Evolutionary conservation across 1,140 invertebrate species (phyloP).

Genomic region (Aethina tumida): DNA sequence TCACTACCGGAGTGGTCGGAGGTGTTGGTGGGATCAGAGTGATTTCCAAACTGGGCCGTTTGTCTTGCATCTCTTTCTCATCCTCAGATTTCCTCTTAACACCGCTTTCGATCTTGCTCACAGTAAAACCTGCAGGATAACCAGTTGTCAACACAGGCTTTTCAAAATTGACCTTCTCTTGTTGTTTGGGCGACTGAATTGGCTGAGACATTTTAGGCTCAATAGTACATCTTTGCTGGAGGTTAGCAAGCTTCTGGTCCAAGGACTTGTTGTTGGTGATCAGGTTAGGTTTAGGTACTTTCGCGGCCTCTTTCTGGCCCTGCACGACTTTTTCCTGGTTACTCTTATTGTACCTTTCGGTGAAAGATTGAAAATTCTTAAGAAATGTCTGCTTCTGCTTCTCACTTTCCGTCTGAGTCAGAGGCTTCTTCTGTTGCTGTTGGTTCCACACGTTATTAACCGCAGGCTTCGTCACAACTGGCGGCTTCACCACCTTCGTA

Average conservation of each 20-base stretch:
- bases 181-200: conserved; percentile 3
- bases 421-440: conserved; percentile 15
- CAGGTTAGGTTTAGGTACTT: conserved; percentile 17
- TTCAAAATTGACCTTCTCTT: conserved; percentile 19
- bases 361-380: conserved; percentile 27
- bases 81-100: conserved; percentile 26
- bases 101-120: conserved; percentile 32
- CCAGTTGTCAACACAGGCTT: conserved; percentile 22
- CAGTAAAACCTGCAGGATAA: conserved; percentile 32
- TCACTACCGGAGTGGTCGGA: conserved; percentile 2
- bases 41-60: conserved; percentile 33
- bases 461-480: too few species aligned
- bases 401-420: conserved; percentile 18
- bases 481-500: conserved; percentile 1
- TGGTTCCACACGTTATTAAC: conserved; percentile 19
- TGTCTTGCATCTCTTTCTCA: conserved; percentile 18
- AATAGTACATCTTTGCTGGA: conserved; percentile 26
- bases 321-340: conserved; percentile 18
- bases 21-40: conserved; percentile 27
- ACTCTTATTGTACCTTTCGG: conserved; percentile 25
- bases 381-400: conserved; percentile 26
- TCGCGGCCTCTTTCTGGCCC: conserved; percentile 16
- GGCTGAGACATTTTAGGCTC: conserved; percentile 18
- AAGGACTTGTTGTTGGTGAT: conserved; percentile 18
- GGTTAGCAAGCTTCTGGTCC: conserved; percentile 28